Base-by-base conservation (phyloP, 2,888 invertebrate species). In the Homarus gammarus region DNA sequence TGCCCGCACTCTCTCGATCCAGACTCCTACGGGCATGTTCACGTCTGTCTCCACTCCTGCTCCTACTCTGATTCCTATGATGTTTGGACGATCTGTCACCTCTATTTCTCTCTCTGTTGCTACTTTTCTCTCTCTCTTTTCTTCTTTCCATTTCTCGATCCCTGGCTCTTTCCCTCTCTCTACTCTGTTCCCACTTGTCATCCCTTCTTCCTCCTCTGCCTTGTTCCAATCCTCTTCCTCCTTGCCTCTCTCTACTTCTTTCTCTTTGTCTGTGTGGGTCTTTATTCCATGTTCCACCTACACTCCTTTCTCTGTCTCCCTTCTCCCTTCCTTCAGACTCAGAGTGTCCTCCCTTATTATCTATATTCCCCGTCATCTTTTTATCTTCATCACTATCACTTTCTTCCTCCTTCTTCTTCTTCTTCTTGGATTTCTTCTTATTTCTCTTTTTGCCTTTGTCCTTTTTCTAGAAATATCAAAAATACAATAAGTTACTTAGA, bases 401-500 rank as follows among this genome's bases (percentile, higher is more conserved):
- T 44, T 89, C 51, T 12, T 83, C 84, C 70, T 88, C 84, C 31
- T 44, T 77, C 15, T 49, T 56, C 40, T 81, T 84, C 40, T 83
- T 86, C 40, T 87, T 84, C 40, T 83, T 86, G 0, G 40, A 49
- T 44, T 78, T 77, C 68, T 70, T 84, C 27, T 75, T 88, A 33
- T 68, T 88, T 33, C 68, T 68, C 22, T 33, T 49, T 84, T 83
- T 83, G 18, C 51, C 38, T n/a, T 31, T 49, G 18, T 31, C 75
- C 33, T 75, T 83, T 64, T 56, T 83, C 86, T 90, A 38, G 15
- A 73, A 72, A 81, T 36, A 51, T 8, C 44, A 33, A 49, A 40
- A 51, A 51, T 8, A 77, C 8, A 75, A n/a, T 75, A 33, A 73
- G 36, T 31, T 33, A 27, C 8, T 8, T n/a, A n/a, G n/a, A n/a